Evolutionary conservation across 2,888 invertebrate species (phyloP).

Genomic region (Amiota minor): DNA sequence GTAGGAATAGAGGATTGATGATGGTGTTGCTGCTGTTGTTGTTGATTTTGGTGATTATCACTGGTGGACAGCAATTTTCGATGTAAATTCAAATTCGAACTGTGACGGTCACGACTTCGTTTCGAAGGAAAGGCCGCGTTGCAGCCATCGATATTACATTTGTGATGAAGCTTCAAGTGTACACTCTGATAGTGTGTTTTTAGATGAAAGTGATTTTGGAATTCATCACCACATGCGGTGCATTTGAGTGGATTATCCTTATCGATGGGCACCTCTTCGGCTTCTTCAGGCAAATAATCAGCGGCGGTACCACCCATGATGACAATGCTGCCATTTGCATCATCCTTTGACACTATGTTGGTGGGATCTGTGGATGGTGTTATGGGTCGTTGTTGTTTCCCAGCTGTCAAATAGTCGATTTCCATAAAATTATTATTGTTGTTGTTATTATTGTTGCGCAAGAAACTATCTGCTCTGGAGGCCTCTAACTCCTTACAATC

Average conservation of each 20-base stretch:
- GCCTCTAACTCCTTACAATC: constrained; percentile 32
- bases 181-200: constrained; percentile 97
- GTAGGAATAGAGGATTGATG: background rate
- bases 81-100: constrained; percentile 92
- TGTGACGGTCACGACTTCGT: constrained; percentile 92
- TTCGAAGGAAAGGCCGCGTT: constrained; percentile 96
- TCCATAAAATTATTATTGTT: constrained; percentile 43
- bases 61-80: constrained; percentile 86
- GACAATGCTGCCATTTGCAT: constrained; percentile 41
- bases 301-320: constrained; percentile 45
- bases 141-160: constrained; percentile 95
- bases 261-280: constrained; percentile 88
- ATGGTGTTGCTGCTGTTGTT: constrained; percentile 5
- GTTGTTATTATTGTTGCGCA: constrained; percentile 33
- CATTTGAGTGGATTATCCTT: constrained; percentile 93
- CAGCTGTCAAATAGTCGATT: background rate
- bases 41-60: constrained; percentile 58
- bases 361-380: background rate
- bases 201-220: constrained; percentile 93
- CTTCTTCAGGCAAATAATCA: constrained; percentile 71
- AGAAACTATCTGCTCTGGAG: constrained; percentile 41
- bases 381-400: background rate
- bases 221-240: constrained; percentile 92
- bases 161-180: constrained; percentile 95
- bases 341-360: constrained; percentile 43